Base-by-base conservation (phyloP, 1,140 invertebrate species). In the Anoplophora glabripennis region DNA sequence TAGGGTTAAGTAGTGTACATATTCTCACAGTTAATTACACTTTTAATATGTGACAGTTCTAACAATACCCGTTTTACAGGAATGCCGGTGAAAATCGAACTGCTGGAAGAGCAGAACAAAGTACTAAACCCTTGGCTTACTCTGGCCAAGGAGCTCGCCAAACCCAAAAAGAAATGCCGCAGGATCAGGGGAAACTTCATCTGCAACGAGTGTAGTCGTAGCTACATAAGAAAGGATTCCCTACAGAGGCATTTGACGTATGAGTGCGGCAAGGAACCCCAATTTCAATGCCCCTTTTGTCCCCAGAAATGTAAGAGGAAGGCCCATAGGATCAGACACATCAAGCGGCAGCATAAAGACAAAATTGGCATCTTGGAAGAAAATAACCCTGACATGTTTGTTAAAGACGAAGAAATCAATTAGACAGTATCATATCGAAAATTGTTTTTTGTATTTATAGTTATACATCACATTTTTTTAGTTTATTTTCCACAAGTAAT, bases 241-340 rank as follows among this genome's bases (percentile, higher is more conserved):
- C 38, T 64, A 7, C 33, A 35, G 4, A 34, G 55, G 17, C 61
- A 64, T 34, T 51, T 45, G 40, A 54, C 35, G 17, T 56, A 48
- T 40, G 34, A 52, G 9, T 55, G 53, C 40, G 63, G 45, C 10
- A 80, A 80, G 44, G 88, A 89, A 73, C 87, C 88, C 2, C 87
- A 89, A 71, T 90, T 89, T 74, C 85, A 86, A 65, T 90, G 89
- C 76, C 87, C 87, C 7, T 87, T 88, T 74, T 90, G 89, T 46
- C 0, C 7, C 8, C 41, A 59, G 28, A 54, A 42, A 81, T 77
- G 81, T 17, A 60, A 65, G 49, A 51, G 55, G 18, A 66, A 63
- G 45, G 45, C n/a, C 7, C 41, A 47, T 15, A 17, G 68, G 12
- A 52, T 38, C 11, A 56, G 55, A 37, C 66, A 68, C 57, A 28